A percentile compares a stretch with the other conserved stretches of the same genome.
These are phyloP conservation scores for Eupeodes latifasciatus DNA, from an alignment of 2,888 invertebrate species.

Conservation along the genomic window DNA sequence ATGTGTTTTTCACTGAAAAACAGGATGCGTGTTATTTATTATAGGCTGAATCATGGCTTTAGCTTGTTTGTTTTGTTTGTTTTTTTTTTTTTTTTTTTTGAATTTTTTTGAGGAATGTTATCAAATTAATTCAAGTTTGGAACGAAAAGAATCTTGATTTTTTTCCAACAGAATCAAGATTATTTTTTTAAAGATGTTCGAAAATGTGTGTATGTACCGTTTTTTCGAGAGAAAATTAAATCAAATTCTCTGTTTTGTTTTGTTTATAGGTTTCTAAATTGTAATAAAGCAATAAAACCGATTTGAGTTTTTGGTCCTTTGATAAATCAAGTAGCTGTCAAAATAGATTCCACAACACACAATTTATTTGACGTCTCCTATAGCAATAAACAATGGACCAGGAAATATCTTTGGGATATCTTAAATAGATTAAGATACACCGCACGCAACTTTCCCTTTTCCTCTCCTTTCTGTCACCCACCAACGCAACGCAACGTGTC, in stretches of 20 bases:
- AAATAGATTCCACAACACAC: constrained; percentile 24
- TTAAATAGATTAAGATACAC: constrained; percentile 24
- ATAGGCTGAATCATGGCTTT: constrained; percentile 23
- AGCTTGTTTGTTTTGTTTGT: constrained; percentile 12
- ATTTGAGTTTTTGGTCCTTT: constrained; percentile 23
- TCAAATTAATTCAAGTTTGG: constrained; percentile 15
- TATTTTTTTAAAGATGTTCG: not conserved
- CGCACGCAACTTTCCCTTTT: too few species aligned
- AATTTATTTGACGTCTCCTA: constrained; percentile 25
- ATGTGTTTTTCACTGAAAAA: constrained; percentile 41
- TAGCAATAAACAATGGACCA: not conserved
- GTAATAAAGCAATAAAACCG: not conserved
- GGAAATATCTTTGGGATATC: constrained; percentile 27
- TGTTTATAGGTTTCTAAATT: not conserved
- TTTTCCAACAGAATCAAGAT: not conserved
- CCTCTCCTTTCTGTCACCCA: too few species aligned
- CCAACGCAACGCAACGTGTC: too few species aligned
- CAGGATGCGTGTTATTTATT: constrained; percentile 38
- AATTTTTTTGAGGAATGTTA: constrained; percentile 7
- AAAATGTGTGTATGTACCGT: not conserved
- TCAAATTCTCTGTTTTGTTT: not conserved
- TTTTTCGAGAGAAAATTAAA: not conserved
- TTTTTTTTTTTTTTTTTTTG: not conserved
- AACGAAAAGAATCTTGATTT: constrained; percentile 1
- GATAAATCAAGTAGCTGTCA: constrained; percentile 38